A percentile compares a stretch with the other conserved stretches of the same genome.
These are phyloP conservation scores for Thamnophis elegans DNA, from an alignment of 2,797 vertebrate species.

Conservation along the genomic window DNA sequence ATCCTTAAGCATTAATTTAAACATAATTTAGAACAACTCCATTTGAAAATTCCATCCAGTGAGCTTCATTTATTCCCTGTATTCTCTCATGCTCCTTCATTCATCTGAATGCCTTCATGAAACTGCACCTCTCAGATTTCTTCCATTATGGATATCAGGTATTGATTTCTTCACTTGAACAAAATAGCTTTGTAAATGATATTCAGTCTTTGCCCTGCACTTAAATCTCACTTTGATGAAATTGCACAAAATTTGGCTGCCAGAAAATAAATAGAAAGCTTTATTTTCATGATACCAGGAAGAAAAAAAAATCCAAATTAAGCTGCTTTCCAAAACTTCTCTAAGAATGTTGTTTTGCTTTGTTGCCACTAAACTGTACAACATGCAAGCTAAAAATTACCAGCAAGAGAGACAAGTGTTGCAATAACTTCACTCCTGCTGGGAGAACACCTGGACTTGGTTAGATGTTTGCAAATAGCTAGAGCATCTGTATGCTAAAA, in stretches of 20 bases:
- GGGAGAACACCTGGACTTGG: slow-evolving; percentile 9
- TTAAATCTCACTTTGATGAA: slow-evolving; percentile 6
- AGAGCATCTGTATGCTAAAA: slow-evolving; percentile 9
- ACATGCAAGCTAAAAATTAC: not conserved
- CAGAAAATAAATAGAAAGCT: not conserved
- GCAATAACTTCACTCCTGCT: not conserved
- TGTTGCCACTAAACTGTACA: not conserved
- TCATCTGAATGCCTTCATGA: not conserved
- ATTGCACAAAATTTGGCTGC: not conserved
- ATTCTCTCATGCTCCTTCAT: not conserved
- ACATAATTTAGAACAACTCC: not conserved
- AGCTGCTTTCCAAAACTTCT: not conserved
- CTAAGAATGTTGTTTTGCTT: not conserved
- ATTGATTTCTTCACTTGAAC: not conserved
- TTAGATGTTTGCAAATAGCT: slow-evolving; percentile 4
- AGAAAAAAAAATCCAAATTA: not conserved
- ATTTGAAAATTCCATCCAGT: not conserved
- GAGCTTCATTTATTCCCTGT: not conserved
- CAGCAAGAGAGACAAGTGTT: slow-evolving; percentile 7
- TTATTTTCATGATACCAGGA: not conserved
- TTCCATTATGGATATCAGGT: not conserved
- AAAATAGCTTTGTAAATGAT: slow-evolving; percentile 13
- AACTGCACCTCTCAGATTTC: not conserved
- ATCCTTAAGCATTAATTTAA: not conserved
- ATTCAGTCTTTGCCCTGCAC: not conserved